Conservation (phyloP, 2,113 vertebrate genomes). For the Leucopternis melanops region DNA sequence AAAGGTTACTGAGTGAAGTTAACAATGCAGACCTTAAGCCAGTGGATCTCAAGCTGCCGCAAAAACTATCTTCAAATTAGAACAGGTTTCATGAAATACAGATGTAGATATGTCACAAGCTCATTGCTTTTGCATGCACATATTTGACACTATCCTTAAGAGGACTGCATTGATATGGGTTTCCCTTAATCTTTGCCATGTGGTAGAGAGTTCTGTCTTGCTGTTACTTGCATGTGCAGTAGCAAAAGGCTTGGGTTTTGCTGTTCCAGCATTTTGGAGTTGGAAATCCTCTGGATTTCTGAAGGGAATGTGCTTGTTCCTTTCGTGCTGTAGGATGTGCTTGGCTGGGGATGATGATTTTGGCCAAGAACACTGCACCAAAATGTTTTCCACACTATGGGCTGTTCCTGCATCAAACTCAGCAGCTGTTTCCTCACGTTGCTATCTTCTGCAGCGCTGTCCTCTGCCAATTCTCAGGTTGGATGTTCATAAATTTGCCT, state of each 20-base stretch:
- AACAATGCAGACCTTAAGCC: not conserved
- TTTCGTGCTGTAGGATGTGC: not conserved
- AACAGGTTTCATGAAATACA: not conserved
- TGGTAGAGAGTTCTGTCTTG: not conserved
- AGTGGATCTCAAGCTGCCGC: not conserved
- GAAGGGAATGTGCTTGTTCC: not conserved
- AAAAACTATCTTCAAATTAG: not conserved
- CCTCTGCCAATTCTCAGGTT: conserved; percentile 43
- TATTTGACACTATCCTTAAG: not conserved
- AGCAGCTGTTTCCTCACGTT: conserved; percentile 24
- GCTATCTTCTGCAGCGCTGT: not conserved
- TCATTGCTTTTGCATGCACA: not conserved
- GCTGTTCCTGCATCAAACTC: conserved; percentile 11
- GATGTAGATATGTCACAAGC: not conserved
- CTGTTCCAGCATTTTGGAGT: not conserved
- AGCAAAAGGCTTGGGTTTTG: not conserved
- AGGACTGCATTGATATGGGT: not conserved
- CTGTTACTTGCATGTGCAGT: not conserved
- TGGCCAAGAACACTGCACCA: conserved; percentile 26
- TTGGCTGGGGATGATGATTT: not conserved
- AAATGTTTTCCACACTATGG: not conserved
- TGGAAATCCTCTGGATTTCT: not conserved
- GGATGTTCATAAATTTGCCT: no score
- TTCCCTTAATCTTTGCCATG: not conserved
- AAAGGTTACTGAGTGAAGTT: not conserved